Base-by-base conservation (phyloP, 2,888 invertebrate genomes). In the Plebejus argus region DNA sequence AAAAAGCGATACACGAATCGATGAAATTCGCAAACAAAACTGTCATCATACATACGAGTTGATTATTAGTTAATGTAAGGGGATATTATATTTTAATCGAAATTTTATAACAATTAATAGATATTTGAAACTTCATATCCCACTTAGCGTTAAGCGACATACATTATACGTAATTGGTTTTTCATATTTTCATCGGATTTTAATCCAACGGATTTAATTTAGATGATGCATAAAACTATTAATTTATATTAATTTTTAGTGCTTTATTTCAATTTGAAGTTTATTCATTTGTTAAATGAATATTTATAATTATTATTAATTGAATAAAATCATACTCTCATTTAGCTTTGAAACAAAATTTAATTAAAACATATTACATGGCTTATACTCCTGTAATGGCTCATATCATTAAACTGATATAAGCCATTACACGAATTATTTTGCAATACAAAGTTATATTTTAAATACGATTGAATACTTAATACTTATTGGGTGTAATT, bases 261-360 rank as follows among this genome's bases (percentile, higher is more conserved):
- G 23, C 66, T 66, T 66, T 10, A 23, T 66, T 66, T 66, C 66
- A 66, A 66, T 66, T 66, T 66, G 66, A 28, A 20, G 61, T 12
- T 61, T 66, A 33, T 28, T 66, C 23, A 61, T 61, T 61, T 61
- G 61, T 66, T 66, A 1, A 66, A 66, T 66, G 66, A 66, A 66
- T 66, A 66, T 66, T 18, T 66, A 66, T 66, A 28, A 18, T 66
- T 15, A 66, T n/a, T n/a, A 66, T 66, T 66, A 66, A 66, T 66
- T 66, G 66, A 33, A 66, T 66, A 33, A 6, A 66, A 66, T 61
- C 1, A 4, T 23, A 61, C 66, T 15, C 28, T 33, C 4, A 66
- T 28, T 66, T 12, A 66, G 66, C 28, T 6, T 33, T 66, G 15
- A 28, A 28, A 66, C 66, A 66, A 33, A 66, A 15, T 66, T 66